Evolutionary conservation across 2,888 invertebrate species (phyloP).

Genomic region (Aricia artaxerxes): DNA sequence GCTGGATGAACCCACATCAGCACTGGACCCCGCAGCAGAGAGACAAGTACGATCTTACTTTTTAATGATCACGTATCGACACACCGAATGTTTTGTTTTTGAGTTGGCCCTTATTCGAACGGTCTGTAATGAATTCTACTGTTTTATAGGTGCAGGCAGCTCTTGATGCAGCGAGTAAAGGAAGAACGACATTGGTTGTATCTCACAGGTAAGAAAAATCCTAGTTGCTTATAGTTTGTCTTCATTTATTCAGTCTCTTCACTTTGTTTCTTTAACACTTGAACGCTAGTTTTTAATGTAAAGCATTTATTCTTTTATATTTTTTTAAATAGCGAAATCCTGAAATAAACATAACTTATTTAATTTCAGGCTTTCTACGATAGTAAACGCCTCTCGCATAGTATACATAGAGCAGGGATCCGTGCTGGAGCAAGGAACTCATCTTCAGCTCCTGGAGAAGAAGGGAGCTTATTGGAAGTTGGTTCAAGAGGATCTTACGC

Average conservation of each 20-base stretch:
- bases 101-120: not conserved
- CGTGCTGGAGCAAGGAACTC: conserved; percentile 86
- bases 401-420: conserved; percentile 85
- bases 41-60: conserved; percentile 77
- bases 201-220: conserved; percentile 78
- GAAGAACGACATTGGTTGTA: conserved; percentile 87
- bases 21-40: conserved; percentile 89
- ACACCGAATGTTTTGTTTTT: not conserved
- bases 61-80: not conserved
- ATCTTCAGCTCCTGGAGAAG: conserved; percentile 82
- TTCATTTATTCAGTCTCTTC: not conserved
- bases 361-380: conserved; percentile 80
- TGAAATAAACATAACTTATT: conserved; percentile 1
- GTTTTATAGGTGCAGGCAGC: conserved; percentile 65
- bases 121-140: not conserved
- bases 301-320: not conserved
- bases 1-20: conserved; percentile 92
- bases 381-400: conserved; percentile 85
- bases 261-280: not conserved
- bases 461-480: conserved; percentile 84
- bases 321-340: not conserved
- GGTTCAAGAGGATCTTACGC: conserved; percentile 81
- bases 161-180: conserved; percentile 86
- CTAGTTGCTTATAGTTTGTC: not conserved
- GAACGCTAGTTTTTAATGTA: not conserved